These are phyloP conservation scores for Mallotus villosus DNA, from an alignment of 2,797 vertebrate species.

Conservation along the genomic window DNA sequence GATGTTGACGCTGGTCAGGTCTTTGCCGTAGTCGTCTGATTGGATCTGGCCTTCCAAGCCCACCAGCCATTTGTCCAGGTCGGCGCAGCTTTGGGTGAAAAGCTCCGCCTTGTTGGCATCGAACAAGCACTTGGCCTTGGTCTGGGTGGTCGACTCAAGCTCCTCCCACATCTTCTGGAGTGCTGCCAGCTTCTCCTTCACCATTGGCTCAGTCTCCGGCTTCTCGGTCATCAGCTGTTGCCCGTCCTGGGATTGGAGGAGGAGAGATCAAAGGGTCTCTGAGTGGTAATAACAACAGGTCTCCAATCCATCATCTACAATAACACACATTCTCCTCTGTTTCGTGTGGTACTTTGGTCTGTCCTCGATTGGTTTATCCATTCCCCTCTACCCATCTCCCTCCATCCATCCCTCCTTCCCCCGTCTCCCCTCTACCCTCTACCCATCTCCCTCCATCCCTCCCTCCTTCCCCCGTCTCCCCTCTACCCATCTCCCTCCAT, in stretches of 20 bases:
- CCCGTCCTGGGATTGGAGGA: constrained; percentile 78
- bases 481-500: background rate
- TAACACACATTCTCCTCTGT: background rate
- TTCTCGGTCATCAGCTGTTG: constrained; percentile 92
- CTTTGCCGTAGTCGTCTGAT: constrained; percentile 96
- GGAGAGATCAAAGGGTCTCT: background rate
- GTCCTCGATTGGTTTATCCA: too few species aligned
- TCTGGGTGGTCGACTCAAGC: constrained; percentile 94
- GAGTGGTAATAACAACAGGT: background rate
- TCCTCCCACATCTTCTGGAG: constrained; percentile 89
- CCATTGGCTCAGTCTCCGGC: constrained; percentile 87
- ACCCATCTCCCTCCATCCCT: background rate
- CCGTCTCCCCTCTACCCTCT: too few species aligned
- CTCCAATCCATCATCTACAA: background rate
- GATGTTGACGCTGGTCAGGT: constrained; percentile 97
- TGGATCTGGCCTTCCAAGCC: constrained; percentile 90
- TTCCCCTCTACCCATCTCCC: background rate
- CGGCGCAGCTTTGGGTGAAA: constrained; percentile 96
- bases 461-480: background rate
- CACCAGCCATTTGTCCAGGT: constrained; percentile 93
- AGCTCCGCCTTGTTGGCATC: constrained; percentile 98
- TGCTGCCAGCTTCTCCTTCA: constrained; percentile 88
- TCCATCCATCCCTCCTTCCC: background rate
- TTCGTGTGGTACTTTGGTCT: background rate
- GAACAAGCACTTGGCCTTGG: constrained; percentile 95